These are phyloP conservation scores for Caenorhabditis parvicauda DNA, from an alignment of 2,888 invertebrate species.

Conservation along the genomic window DNA sequence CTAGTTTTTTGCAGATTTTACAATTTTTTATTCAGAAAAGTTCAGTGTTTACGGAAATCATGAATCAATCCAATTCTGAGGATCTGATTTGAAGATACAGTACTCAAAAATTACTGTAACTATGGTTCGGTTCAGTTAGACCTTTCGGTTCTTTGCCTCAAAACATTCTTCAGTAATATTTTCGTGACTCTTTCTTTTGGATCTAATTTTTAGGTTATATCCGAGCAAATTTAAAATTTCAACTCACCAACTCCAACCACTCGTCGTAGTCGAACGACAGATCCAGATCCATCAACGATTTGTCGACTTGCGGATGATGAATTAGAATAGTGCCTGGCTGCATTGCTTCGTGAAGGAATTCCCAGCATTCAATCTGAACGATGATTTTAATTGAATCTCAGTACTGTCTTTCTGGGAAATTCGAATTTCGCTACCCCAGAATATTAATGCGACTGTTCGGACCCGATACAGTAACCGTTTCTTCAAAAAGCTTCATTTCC, in stretches of 20 bases:
- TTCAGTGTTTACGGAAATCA: too few species aligned
- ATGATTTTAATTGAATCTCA: background rate
- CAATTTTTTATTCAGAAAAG: too few species aligned
- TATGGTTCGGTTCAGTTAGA: too few species aligned
- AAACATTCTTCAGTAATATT: too few species aligned
- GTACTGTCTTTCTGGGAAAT: background rate
- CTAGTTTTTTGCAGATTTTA: too few species aligned
- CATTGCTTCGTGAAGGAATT: constrained; percentile 32
- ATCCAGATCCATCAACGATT: constrained; percentile 36
- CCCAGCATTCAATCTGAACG: constrained; percentile 36
- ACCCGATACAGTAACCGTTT: background rate
- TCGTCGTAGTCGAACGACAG: constrained; percentile 39
- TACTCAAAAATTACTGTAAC: too few species aligned
- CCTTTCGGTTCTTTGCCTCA: too few species aligned
- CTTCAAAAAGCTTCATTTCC: background rate
- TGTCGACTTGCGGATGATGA: constrained; percentile 46
- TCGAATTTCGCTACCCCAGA: background rate
- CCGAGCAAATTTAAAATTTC: background rate
- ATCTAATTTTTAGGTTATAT: too few species aligned
- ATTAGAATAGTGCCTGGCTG: constrained; percentile 36
- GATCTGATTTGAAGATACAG: too few species aligned
- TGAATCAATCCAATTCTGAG: too few species aligned
- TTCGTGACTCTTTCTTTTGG: too few species aligned
- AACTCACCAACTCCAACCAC: constrained; percentile 45
- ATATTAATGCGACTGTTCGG: background rate